Evolutionary conservation across 2,797 vertebrate genomes (phyloP), one percentile per base, ranked within the genome.

Genomic region (Bovichtus variegatus): DNA sequence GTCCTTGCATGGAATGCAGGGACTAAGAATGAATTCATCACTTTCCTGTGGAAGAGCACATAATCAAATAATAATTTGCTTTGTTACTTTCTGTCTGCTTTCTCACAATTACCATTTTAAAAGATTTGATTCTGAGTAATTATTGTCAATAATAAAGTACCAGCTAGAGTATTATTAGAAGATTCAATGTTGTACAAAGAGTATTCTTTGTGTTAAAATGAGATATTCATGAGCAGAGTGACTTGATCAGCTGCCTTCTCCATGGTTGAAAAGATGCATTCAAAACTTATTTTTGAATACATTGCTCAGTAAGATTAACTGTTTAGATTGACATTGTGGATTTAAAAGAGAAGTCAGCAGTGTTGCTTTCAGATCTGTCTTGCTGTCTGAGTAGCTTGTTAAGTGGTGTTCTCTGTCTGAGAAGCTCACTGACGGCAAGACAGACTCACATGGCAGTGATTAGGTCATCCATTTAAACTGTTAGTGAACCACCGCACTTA

Each of bases 391-490:
- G 76, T 25, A 57, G 72, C 78, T 75, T 54, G 53, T 78, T 81
- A 83, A 85, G 72, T 46, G 36, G 47, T 78, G 73, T 10, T 81
- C 65, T 78, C 64, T 21, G 68, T 78, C 74, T 53, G 77, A 76
- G 74, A 19, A 44, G 46, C 76, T 76, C 69, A 41, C 74, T 77
- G 78, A 88, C 73, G 76, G 72, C 6, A 40, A 71, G 73, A 71
- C 77, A 27, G 71, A 69, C 87, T 84, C 86, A 78, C 81, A 88
- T 91, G 89, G 84, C 82, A 87, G 77, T 87, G 83, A 92, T 93
- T 92, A 91, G 90, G 87, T 93, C 90, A 87, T 87, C 78, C 84
- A 82, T 89, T 93, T 88, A 91, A 89, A 89, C 78, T 63, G 83
- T 87, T 89, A 89, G 78, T 65, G 76, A 86, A 89, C 83, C 79